Conservation (phyloP, 2,888 invertebrate species). For the Apodemia hepburni region DNA sequence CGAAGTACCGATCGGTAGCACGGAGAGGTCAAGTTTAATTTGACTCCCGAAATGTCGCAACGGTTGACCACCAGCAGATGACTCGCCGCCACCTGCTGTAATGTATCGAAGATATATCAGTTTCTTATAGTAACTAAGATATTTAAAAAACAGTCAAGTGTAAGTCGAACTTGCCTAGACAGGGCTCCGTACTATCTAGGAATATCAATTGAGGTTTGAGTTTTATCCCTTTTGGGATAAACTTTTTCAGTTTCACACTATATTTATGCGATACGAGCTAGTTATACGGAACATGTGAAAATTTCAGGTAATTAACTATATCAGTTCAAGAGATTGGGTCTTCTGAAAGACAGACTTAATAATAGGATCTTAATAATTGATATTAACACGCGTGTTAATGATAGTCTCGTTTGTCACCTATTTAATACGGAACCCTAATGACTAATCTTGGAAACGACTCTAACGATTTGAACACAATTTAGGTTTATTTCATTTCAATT, state of each 20-base stretch:
- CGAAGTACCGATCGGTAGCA: conserved; percentile 63
- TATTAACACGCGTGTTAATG: no score
- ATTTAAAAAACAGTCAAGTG: not conserved
- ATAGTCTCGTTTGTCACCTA: not conserved
- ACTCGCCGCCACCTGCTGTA: conserved; percentile 32
- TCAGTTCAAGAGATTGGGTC: no score
- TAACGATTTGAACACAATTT: no score
- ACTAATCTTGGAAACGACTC: no score
- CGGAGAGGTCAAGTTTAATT: conserved; percentile 69
- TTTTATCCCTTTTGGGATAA: no score
- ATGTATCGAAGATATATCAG: not conserved
- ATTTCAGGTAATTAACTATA: no score
- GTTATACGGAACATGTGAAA: no score
- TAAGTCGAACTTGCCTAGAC: not conserved
- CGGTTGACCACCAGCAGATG: conserved; percentile 38
- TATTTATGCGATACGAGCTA: no score
- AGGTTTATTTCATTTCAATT: no score
- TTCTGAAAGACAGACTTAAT: no score
- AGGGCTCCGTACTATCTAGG: not conserved
- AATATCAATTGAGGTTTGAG: no score
- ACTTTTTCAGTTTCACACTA: no score
- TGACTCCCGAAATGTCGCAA: conserved; percentile 70
- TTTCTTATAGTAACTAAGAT: not conserved
- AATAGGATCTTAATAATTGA: not conserved
- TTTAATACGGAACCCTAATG: not conserved